phyloP scores from a whole-genome alignment of 2,888 invertebrate genomes.

The Heliconius hortense region DNA sequence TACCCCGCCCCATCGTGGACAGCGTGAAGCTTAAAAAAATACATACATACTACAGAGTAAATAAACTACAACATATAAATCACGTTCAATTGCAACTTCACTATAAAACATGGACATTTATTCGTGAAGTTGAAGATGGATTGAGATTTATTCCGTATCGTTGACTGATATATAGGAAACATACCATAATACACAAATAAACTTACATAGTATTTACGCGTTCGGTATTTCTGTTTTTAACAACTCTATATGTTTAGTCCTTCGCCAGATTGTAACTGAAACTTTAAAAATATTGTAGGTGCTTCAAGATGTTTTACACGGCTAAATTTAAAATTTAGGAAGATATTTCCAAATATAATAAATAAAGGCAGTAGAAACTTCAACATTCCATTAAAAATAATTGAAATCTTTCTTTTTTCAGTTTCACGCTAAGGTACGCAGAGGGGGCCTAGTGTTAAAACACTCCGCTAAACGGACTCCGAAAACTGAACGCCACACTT shows the following conservation, averaged over 20 bases:
- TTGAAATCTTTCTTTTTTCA: too few relatives aligned
- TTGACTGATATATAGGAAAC: constrained; percentile 49
- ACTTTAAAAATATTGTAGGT: background rate
- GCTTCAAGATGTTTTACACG: too few relatives aligned
- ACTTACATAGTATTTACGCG: constrained; percentile 51
- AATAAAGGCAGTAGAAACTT: too few relatives aligned
- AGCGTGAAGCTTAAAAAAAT: too few relatives aligned
- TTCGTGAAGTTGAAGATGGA: constrained; percentile 52
- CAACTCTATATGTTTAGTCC: background rate
- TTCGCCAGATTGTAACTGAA: background rate
- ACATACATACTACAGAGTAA: constrained; percentile 17
- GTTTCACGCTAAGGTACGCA: too few relatives aligned
- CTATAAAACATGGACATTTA: constrained; percentile 52
- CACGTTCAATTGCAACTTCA: constrained; percentile 43
- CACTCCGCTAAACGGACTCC: too few relatives aligned
- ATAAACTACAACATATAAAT: constrained; percentile 43
- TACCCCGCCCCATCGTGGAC: too few relatives aligned
- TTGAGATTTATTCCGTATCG: constrained; percentile 53
- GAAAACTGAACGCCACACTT: background rate
- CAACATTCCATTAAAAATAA: too few relatives aligned
- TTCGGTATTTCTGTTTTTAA: constrained; percentile 39
- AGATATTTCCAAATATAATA: background rate
- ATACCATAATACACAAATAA: constrained; percentile 54
- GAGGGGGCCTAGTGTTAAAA: too few relatives aligned
- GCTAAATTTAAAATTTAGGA: background rate